Evolutionary conservation across 2,888 invertebrate species (phyloP), one percentile per base, ranked within the genome.

Genomic region (Noctua fimbriata): DNA sequence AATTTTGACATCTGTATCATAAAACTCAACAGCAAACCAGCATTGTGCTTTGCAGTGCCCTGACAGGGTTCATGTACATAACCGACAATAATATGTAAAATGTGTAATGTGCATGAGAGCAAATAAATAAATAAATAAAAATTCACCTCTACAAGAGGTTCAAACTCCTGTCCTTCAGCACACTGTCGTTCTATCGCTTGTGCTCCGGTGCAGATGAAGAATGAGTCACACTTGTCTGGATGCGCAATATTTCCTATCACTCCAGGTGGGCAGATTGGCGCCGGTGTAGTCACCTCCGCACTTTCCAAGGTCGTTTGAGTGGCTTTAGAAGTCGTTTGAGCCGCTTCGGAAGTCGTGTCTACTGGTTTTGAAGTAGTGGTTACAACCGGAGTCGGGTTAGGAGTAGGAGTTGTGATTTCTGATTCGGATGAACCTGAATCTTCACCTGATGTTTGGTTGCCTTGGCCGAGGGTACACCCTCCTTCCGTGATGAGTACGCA

Each of bases 231-330:
- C 9, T 81, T 75, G 0, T 84, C 75, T 0, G 92, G 92, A 44
- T 93, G 87, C 0, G 93, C 78, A 0, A 92, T 69, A 60, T 90
- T 89, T 21, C 91, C 92, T 2, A 89, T 87, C 1, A 82, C 78
- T 7, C 88, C 92, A 4, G 88, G 74, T 9, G 89, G 85, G 66
- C 92, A 92, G 10, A 91, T 16, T 2, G 85, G 58, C 1, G 70
- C 67, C 18, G 60, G 72, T 3, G 74, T 73, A 41, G 28, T 71
- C 70, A 49, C 21, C 18, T 73, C 41, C 6, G 6, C 36, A 47
- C 12, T 55, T 55, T 55, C 55, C 12, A 58, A 6, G 2, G 72
- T 76, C 9, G 28, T 55, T 75, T 52, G 49, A 41, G 41, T 10
- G 1, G 47, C 28, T 80, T 76, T 76, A 2, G 24, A 18, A 44